Evolutionary conservation across 1,140 invertebrate species (phyloP).

Genomic region (Batillaria attramentaria): DNA sequence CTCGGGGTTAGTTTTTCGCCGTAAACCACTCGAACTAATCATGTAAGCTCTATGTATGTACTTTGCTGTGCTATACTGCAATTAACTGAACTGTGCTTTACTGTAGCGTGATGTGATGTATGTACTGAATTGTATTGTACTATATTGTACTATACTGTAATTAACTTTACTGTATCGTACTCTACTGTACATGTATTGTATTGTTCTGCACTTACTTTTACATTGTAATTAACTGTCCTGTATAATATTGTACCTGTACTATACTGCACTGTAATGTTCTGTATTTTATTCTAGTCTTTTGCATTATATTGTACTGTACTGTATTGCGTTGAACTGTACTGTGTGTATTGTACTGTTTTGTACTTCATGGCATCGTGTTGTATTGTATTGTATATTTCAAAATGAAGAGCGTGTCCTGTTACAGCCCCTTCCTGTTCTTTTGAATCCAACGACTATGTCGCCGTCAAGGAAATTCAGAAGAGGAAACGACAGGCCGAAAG

Average conservation of each 20-base stretch:
- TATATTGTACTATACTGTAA: conserved; percentile 36
- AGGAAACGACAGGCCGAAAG: too few species aligned
- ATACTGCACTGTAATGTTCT: conserved; percentile 18
- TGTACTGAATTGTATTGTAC: conserved; percentile 16
- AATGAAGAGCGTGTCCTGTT: too few species aligned
- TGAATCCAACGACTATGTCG: too few species aligned
- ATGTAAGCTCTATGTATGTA: too few species aligned
- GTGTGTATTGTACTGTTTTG: conserved; percentile 27
- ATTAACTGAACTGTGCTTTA: conserved; percentile 14
- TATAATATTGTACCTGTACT: conserved; percentile 26
- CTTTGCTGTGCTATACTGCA: conserved; percentile 29
- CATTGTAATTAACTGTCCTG: conserved; percentile 10
- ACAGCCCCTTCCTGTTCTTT: too few species aligned
- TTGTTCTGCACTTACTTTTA: not conserved
- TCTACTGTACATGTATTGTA: not conserved
- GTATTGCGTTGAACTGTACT: conserved; percentile 27
- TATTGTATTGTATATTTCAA: not conserved
- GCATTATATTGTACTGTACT: conserved; percentile 30
- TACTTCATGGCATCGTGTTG: not conserved
- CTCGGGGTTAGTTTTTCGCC: too few species aligned
- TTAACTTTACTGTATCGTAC: conserved; percentile 32
- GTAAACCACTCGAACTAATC: too few species aligned
- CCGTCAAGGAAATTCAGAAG: too few species aligned
- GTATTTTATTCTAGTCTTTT: conserved; percentile 23
- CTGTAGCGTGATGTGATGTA: conserved; percentile 6